Evolutionary conservation across 2,888 invertebrate genomes (phyloP).

Genomic region (Scaptomyza parva): DNA sequence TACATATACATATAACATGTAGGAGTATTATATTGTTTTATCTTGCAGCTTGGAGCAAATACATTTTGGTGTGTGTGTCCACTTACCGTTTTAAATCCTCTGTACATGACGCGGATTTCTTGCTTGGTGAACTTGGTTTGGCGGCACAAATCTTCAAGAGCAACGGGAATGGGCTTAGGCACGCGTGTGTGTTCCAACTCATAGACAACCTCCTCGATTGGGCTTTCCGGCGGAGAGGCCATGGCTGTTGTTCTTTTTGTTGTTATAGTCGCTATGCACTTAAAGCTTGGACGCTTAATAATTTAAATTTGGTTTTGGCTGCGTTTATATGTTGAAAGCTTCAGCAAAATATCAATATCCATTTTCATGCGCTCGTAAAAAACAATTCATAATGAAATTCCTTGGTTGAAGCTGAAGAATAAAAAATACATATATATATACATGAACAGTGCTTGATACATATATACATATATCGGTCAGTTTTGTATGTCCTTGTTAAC

Average conservation of each 20-base stretch:
- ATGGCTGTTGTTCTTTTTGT: slow-evolving; percentile 84
- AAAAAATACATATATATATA: not conserved
- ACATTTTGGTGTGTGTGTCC: slow-evolving; percentile 17
- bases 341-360: slow-evolving; percentile 48
- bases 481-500: slow-evolving; percentile 22
- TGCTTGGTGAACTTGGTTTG: slow-evolving; percentile 97
- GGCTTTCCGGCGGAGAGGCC: slow-evolving; percentile 95
- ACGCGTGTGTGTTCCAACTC: slow-evolving; percentile 91
- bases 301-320: slow-evolving; percentile 20
- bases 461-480: not conserved
- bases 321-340: slow-evolving; percentile 31
- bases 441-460: not conserved
- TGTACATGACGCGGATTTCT: slow-evolving; percentile 98
- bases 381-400: slow-evolving; percentile 30
- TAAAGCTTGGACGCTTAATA: no score
- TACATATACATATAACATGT: not conserved
- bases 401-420: slow-evolving; percentile 7
- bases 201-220: slow-evolving; percentile 94
- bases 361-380: slow-evolving; percentile 36
- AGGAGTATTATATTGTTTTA: not conserved
- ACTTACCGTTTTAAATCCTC: slow-evolving; percentile 93
- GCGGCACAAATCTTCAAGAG: slow-evolving; percentile 94
- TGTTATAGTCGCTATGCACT: no score
- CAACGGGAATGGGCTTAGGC: slow-evolving; percentile 93
- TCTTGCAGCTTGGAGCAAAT: not conserved